A percentile compares a stretch with the other conserved stretches of the same genome.
phyloP scores from a whole-genome alignment of 2,797 vertebrate species.

The Sebastes matsubarae region DNA sequence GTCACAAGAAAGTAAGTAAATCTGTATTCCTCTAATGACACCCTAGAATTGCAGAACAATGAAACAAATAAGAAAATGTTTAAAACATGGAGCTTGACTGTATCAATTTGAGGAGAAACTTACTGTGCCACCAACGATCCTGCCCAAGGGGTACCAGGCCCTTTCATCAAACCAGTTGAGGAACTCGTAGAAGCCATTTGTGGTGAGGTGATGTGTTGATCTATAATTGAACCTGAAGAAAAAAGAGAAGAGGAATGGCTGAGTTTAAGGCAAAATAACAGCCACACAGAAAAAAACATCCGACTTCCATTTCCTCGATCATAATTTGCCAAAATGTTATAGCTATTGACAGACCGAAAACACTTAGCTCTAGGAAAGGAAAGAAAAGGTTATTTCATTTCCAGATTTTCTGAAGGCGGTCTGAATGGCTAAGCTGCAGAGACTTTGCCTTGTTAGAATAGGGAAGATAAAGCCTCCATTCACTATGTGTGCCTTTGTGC shows the following conservation, averaged over 20 bases:
- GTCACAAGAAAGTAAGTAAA: not conserved
- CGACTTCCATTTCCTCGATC: conserved; percentile 17
- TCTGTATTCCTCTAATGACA: not conserved
- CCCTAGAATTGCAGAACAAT: not conserved
- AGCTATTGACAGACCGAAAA: conserved; percentile 14
- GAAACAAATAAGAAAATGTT: not conserved
- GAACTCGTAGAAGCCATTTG: conserved; percentile 98
- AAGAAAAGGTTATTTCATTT: conserved; percentile 40
- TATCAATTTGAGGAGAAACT: conserved; percentile 72
- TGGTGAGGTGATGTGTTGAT: conserved; percentile 97
- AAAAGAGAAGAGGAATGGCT: conserved; percentile 6
- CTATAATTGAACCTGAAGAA: conserved; percentile 95
- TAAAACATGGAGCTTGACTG: not conserved
- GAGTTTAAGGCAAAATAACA: conserved; percentile 1
- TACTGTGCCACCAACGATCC: conserved; percentile 98
- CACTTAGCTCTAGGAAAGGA: conserved; percentile 7
- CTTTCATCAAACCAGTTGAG: conserved; percentile 99
- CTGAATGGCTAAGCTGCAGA: conserved; percentile 18
- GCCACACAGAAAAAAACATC: conserved; percentile 3
- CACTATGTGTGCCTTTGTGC: conserved; percentile 35
- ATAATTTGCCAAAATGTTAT: not conserved
- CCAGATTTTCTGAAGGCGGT: conserved; percentile 31
- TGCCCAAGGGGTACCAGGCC: conserved; percentile 97
- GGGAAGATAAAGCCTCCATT: conserved; percentile 36
- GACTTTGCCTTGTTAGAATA: conserved; percentile 29